Base-by-base conservation (phyloP, 2,113 vertebrate genomes). In the Pithys albifrons region DNA sequence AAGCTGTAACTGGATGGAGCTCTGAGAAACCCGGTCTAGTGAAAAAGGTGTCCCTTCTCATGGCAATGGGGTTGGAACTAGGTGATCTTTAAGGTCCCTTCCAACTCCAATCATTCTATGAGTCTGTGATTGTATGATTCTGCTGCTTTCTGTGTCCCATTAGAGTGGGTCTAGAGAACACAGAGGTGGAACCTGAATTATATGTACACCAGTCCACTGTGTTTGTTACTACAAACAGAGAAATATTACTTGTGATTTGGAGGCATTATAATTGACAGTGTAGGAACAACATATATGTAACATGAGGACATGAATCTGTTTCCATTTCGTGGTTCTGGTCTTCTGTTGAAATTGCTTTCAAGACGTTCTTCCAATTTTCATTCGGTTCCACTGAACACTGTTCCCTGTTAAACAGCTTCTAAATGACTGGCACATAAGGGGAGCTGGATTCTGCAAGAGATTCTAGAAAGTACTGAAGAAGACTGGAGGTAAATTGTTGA, bases 151-250 rank as follows among this genome's bases (percentile, higher is more conserved):
- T 7, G 1, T 39, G n/a, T 88, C 39, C 22, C 7, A 9, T 65
- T 59, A 24, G 39, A 59, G 37, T 14, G 12, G 5, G 6, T 49
- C 24, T 77, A 43, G 82, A 71, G 73, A 12, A 69, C 55, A 27
- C 28, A 46, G 39, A 76, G 66, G 31, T 80, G 52, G 84, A 93
- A 49, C 29, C 37, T 92, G 52, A 89, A 72, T 88, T 72, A 37
- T 0, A 0, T 1, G 5, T 81, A 45, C 7, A 2, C 22, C 2
- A 1, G 81, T 84, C 49, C 54, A 49, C 79, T 28, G 6, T 69
- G 45, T 86, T 86, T 91, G 57, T 92, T 92, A 17, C 61, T 86
- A 25, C 54, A 80, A 93, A 75, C 19, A 84, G 54, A 88, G n/a
- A n/a, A 64, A 29, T 55, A 69, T 49, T 52, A 43, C 51, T 93